Evolutionary conservation across 2,888 invertebrate genomes (phyloP), one percentile per base, ranked within the genome.

Genomic region (Meteorus colon): DNA sequence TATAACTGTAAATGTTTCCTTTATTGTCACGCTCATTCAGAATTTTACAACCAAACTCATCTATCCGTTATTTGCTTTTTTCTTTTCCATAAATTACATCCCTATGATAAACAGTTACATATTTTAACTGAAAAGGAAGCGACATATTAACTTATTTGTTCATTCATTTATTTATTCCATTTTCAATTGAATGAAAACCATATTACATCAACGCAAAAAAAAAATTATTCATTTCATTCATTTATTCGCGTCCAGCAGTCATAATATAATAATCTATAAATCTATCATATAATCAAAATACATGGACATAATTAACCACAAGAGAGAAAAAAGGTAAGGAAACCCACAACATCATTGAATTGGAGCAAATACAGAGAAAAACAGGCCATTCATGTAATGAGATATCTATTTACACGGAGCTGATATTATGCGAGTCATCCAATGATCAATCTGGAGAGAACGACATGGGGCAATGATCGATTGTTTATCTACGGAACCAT

Each of bases 221-320:
- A 5, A 8, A 19, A 8, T 55, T 55, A 8, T 55, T 55, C 19
- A 4, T n/a, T 55, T 55, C 8, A 8, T 34, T 34, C 34, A 6
- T 16, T 55, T 55, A 41, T 41, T 41, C 41, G 8, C 55, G 55
- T 8, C 55, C 55, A 19, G 55, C 16, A 70, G 8, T 73, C 55
- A 60, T 34, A 55, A 51, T 73, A 63, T 72, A 72, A 60, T 37
- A 72, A 60, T 37, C 48, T 55, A 55, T 59, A 37, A 34, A 31
- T 70, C 19, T 55, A 55, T 55, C 8, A 19, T 55, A 55, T 55
- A 55, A 55, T 19, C 19, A 55, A 55, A 14, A 16, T 62, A 62
- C 62, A 62, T 16, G 4, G n/a, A 29, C 62, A 62, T 62, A 31
- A 16, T 62, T n/a, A 31, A 29, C 29, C 34, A 34, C n/a, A 62